Conservation (phyloP, 2,113 vertebrate genomes). For the Poicephalus meyeri region DNA sequence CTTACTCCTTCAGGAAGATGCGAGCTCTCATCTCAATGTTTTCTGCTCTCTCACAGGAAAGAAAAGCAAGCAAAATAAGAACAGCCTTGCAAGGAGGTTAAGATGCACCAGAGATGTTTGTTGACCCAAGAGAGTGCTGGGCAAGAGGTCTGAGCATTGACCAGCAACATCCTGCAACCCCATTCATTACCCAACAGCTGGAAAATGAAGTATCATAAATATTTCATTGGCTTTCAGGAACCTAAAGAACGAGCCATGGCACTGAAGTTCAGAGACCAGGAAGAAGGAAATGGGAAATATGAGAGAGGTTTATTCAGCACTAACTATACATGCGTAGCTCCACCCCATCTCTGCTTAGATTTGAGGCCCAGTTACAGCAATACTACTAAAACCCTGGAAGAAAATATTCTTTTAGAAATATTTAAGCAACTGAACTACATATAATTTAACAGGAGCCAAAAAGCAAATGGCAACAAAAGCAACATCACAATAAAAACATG, state of each 20-base stretch:
- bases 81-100: neutral
- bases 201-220: conserved; percentile 7
- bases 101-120: neutral
- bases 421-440: neutral
- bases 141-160: neutral
- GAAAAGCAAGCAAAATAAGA: neutral
- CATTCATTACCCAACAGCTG: neutral
- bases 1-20: neutral
- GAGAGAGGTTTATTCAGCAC: neutral
- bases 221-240: conserved; percentile 12
- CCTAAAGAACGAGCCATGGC: neutral
- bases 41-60: neutral
- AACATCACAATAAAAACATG: neutral
- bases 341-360: neutral
- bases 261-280: neutral
- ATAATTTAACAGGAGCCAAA: neutral
- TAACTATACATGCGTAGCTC: neutral
- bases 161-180: neutral
- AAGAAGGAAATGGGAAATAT: neutral
- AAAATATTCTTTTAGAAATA: conserved; percentile 11
- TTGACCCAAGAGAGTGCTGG: neutral
- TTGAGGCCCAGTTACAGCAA: neutral
- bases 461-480: conserved; percentile 15
- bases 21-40: neutral
- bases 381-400: neutral